phyloP scores from a whole-genome alignment of 2,888 invertebrate species.

The Automeris io region DNA sequence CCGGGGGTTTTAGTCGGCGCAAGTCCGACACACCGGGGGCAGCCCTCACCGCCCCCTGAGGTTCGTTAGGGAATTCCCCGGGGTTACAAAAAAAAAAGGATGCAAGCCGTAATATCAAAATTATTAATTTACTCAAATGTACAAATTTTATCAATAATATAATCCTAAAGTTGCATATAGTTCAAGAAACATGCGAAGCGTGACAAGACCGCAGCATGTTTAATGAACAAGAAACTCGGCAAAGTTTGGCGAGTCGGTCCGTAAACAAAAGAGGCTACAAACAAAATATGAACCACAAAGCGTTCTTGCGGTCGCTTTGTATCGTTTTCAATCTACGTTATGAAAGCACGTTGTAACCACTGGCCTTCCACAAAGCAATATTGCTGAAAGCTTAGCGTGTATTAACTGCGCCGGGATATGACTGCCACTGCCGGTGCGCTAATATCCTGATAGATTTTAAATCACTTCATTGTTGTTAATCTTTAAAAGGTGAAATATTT shows the following conservation, averaged over 20 bases:
- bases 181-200: background rate
- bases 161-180: no score
- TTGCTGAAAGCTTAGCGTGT: slow-evolving; percentile 60
- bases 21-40: no score
- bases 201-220: slow-evolving; percentile 28
- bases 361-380: slow-evolving; percentile 62
- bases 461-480: no score
- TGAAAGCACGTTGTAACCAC: slow-evolving; percentile 57
- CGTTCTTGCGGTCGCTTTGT: slow-evolving; percentile 67
- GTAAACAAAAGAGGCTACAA: slow-evolving; percentile 40
- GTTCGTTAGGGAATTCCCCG: no score
- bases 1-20: no score
- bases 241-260: slow-evolving; percentile 30
- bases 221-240: slow-evolving; percentile 33
- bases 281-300: slow-evolving; percentile 65
- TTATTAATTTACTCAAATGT: no score
- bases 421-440: slow-evolving; percentile 7
- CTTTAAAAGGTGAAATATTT: no score
- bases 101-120: no score
- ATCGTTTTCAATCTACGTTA: slow-evolving; percentile 65
- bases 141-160: no score
- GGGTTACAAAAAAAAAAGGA: no score
- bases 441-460: slow-evolving; percentile 8
- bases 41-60: no score
- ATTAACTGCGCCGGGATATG: slow-evolving; percentile 39